Percentiles rank a stretch among this genome's conserved stretches.
phyloP scores from a whole-genome alignment of 2,113 vertebrate genomes.

The Hippolais icterina region DNA sequence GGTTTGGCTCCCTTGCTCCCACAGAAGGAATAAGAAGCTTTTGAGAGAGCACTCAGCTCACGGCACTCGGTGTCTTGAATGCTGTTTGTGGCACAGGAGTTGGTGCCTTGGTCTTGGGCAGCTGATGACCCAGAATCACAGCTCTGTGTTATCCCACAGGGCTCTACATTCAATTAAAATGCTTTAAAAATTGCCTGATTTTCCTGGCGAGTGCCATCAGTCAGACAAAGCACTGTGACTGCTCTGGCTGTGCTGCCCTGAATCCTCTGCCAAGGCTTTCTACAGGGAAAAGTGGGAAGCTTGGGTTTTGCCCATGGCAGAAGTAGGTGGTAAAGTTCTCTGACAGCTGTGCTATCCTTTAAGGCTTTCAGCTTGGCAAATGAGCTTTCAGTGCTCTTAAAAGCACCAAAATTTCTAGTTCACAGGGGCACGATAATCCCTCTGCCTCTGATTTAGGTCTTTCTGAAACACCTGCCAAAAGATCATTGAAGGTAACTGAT shows the following conservation, averaged over 20 bases:
- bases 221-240: not conserved
- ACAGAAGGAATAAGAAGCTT: not conserved
- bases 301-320: not conserved
- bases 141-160: not conserved
- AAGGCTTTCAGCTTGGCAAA: not conserved
- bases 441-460: not conserved
- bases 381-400: not conserved
- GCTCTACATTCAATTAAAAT: not conserved
- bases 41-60: not conserved
- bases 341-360: not conserved
- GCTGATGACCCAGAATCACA: not conserved
- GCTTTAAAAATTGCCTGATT: not conserved
- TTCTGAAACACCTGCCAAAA: not conserved
- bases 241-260: not conserved
- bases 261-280: not conserved
- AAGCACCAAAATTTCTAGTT: not conserved
- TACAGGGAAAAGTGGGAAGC: not conserved
- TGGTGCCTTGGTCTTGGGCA: not conserved
- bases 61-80: rapidly evolving
- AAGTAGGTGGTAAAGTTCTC: not conserved
- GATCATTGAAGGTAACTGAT: not conserved
- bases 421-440: rapidly evolving
- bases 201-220: not conserved
- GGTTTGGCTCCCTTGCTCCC: not conserved
- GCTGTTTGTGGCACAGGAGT: not conserved